Evolutionary conservation across 2,888 invertebrate genomes (phyloP).

Genomic region (Plutella xylostella): DNA sequence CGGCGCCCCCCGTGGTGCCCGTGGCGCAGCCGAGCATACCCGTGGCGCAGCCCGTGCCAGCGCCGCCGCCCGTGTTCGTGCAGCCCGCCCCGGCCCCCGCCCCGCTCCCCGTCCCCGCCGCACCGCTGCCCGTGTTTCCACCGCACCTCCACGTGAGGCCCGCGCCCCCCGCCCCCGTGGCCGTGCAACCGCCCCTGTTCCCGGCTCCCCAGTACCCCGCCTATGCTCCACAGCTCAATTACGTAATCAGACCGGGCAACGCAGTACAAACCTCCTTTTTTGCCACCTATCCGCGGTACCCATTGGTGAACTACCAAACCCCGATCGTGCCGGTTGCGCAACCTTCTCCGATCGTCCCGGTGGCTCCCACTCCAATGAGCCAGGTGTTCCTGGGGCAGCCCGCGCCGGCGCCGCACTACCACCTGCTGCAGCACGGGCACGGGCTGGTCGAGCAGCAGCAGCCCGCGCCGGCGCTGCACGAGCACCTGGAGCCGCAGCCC

Average conservation of each 20-base stretch:
- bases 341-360: constrained; percentile 16
- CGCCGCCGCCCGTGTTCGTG: constrained; percentile 28
- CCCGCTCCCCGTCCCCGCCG: neutral
- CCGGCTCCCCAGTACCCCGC: constrained; percentile 23
- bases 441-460: constrained; percentile 22
- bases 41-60: constrained; percentile 34
- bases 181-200: constrained; percentile 24
- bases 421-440: constrained; percentile 15
- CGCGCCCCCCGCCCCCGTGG: constrained; percentile 32
- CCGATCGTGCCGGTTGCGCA: constrained; percentile 28
- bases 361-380: constrained; percentile 18
- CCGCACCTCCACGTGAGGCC: constrained; percentile 28
- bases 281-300: constrained; percentile 56
- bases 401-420: constrained; percentile 33
- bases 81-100: neutral
- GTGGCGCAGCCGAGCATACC: constrained; percentile 21
- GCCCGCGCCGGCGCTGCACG: constrained; percentile 17
- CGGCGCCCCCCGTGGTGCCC: constrained; percentile 25
- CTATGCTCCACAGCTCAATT: constrained; percentile 39
- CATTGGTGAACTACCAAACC: constrained; percentile 41
- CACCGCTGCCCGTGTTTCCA: neutral
- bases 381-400: constrained; percentile 35
- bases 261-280: constrained; percentile 55
- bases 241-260: constrained; percentile 53
- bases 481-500: constrained; percentile 24